phyloP scores from a whole-genome alignment of 2,113 vertebrate genomes.

The Dasyprocta punctata region DNA sequence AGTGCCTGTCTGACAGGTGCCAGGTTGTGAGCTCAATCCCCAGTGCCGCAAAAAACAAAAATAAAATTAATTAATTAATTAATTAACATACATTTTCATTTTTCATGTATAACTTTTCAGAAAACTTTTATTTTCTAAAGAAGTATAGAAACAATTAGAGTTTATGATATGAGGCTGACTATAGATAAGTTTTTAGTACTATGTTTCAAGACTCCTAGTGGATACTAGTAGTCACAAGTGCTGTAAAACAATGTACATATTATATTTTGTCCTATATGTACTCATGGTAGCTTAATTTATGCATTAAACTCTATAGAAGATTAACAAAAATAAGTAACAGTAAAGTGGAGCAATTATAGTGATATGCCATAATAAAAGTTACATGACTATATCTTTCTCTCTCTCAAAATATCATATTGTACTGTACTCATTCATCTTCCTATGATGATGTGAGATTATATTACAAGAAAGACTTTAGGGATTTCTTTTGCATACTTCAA shows the following conservation, averaged over 20 bases:
- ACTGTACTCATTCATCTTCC: not conserved
- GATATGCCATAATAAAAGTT: not conserved
- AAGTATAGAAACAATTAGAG: not conserved
- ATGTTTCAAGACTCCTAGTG: not conserved
- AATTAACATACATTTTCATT: not conserved
- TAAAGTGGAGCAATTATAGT: not conserved
- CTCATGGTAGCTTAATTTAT: not conserved
- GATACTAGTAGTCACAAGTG: not conserved
- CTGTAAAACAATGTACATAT: not conserved
- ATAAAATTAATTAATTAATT: no score
- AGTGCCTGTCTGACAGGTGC: no score
- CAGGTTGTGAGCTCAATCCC: no score
- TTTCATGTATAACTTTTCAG: not conserved
- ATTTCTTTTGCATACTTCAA: not conserved
- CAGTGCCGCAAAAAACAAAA: no score
- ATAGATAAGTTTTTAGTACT: not conserved
- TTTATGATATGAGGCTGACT: not conserved
- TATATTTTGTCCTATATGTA: no score
- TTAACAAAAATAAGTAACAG: not conserved
- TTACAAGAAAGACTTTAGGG: not conserved
- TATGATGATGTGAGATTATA: not conserved
- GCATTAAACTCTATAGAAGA: not conserved
- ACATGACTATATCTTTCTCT: not conserved
- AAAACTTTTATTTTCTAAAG: slow-evolving; percentile 40
- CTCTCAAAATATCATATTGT: not conserved